Conservation (phyloP, 1,140 invertebrate genomes). For the Leptinotarsa lineolata region DNA sequence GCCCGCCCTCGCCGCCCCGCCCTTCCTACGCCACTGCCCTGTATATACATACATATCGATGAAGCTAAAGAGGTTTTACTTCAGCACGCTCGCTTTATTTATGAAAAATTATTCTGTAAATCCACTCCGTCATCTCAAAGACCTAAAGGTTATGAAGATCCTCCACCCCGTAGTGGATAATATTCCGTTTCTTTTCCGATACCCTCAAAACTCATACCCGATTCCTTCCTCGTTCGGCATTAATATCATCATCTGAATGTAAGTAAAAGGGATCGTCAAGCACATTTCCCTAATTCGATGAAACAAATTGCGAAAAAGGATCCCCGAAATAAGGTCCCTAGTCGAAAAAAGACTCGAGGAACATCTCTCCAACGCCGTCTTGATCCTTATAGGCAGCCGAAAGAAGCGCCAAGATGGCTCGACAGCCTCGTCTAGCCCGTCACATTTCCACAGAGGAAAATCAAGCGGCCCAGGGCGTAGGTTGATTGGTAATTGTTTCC, state of each 20-base stretch:
- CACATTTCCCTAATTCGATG: slow-evolving; percentile 50
- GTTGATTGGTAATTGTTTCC: slow-evolving; percentile 56
- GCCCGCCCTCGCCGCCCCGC: too few relatives aligned
- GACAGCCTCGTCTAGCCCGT: neutral
- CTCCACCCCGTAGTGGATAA: too few relatives aligned
- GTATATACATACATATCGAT: too few relatives aligned
- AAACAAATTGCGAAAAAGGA: slow-evolving; percentile 44
- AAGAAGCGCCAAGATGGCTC: neutral
- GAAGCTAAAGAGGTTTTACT: too few relatives aligned
- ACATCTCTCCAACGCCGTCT: neutral
- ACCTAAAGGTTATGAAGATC: too few relatives aligned
- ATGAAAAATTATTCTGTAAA: too few relatives aligned
- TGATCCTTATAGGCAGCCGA: neutral
- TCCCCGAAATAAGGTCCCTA: neutral
- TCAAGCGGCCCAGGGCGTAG: slow-evolving; percentile 40
- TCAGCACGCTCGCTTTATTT: too few relatives aligned
- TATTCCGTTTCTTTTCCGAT: neutral
- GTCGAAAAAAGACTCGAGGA: neutral
- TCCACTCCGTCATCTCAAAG: too few relatives aligned
- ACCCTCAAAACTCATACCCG: slow-evolving; percentile 10
- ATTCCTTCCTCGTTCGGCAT: slow-evolving; percentile 38
- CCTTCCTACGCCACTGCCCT: too few relatives aligned
- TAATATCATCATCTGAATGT: slow-evolving; percentile 42
- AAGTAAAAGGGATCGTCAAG: slow-evolving; percentile 38
- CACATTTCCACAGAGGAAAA: slow-evolving; percentile 7